Percentiles rank a stretch among this genome's conserved stretches.
phyloP scores from a whole-genome alignment of 2,888 invertebrate species.

The Cosmorhoe ocellata region DNA sequence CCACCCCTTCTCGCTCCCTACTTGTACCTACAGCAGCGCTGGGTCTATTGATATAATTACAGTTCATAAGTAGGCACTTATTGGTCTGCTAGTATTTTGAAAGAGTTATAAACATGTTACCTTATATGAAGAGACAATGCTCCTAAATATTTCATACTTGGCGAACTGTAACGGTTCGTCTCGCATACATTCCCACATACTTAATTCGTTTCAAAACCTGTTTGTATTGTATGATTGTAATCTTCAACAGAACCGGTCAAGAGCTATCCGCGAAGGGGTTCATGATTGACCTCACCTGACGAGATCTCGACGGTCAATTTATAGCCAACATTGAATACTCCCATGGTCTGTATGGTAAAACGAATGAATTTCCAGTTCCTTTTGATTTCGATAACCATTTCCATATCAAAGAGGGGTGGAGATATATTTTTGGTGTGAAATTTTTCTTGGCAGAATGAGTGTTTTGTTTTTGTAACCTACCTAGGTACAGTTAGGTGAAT shows the following conservation, averaged over 20 bases:
- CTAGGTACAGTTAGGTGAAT: too few relatives aligned
- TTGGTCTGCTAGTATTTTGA: neutral
- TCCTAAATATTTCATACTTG: slow-evolving; percentile 33
- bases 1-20: slow-evolving; percentile 44
- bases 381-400: slow-evolving; percentile 21
- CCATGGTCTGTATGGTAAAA: slow-evolving; percentile 7
- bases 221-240: slow-evolving; percentile 54
- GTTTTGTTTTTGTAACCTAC: neutral
- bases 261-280: slow-evolving; percentile 38
- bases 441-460: slow-evolving; percentile 1
- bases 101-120: too few relatives aligned
- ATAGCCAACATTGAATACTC: slow-evolving; percentile 9
- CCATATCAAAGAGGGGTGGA: slow-evolving; percentile 19
- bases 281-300: slow-evolving; percentile 24
- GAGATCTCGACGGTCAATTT: slow-evolving; percentile 17
- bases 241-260: slow-evolving; percentile 46
- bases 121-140: too few relatives aligned
- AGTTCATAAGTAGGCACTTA: slow-evolving; percentile 3
- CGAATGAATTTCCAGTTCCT: slow-evolving; percentile 19
- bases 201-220: slow-evolving; percentile 53
- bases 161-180: slow-evolving; percentile 43
- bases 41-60: slow-evolving; percentile 36
- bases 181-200: slow-evolving; percentile 51
- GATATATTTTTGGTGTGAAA: slow-evolving; percentile 15
- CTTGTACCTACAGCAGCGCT: slow-evolving; percentile 34